Conservation (phyloP, 2,113 vertebrate genomes). For the Caranx melampygus region DNA sequence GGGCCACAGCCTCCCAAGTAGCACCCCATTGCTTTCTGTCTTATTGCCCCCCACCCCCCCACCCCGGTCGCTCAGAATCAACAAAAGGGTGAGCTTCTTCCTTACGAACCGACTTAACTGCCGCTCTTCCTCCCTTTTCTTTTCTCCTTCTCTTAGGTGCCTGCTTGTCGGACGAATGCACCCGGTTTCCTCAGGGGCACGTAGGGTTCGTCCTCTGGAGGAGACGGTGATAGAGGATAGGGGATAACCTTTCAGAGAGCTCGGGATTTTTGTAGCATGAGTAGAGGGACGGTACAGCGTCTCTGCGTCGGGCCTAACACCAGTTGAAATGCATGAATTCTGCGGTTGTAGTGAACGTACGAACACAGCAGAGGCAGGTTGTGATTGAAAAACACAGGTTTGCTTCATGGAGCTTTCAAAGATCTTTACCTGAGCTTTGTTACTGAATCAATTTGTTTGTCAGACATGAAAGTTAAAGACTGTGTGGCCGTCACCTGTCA, state of each 20-base stretch:
- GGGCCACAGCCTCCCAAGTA: constrained; percentile 69
- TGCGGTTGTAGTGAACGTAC: not conserved
- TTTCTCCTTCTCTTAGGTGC: constrained; percentile 45
- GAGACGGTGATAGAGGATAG: not conserved
- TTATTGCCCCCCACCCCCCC: constrained; percentile 15
- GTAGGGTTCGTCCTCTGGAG: not conserved
- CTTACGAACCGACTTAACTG: constrained; percentile 32
- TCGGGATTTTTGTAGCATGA: constrained; percentile 37
- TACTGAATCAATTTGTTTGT: constrained; percentile 30
- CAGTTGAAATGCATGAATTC: not conserved
- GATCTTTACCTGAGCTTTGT: not conserved
- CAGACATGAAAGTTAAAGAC: constrained; percentile 27
- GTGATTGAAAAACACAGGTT: not conserved
- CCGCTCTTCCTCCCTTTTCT: constrained; percentile 26
- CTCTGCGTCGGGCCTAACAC: not conserved
- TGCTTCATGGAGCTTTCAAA: not conserved
- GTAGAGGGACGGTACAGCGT: not conserved
- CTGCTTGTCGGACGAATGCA: constrained; percentile 16
- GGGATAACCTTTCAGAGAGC: constrained; percentile 26
- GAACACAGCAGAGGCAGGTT: not conserved
- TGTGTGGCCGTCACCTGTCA: constrained; percentile 29
- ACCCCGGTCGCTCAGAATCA: constrained; percentile 61
- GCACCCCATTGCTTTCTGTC: constrained; percentile 52
- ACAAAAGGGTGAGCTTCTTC: constrained; percentile 74
- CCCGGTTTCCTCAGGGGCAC: constrained; percentile 5